These are phyloP conservation scores for Athalia cordata DNA, from an alignment of 2,888 invertebrate genomes.

Conservation along the genomic window DNA sequence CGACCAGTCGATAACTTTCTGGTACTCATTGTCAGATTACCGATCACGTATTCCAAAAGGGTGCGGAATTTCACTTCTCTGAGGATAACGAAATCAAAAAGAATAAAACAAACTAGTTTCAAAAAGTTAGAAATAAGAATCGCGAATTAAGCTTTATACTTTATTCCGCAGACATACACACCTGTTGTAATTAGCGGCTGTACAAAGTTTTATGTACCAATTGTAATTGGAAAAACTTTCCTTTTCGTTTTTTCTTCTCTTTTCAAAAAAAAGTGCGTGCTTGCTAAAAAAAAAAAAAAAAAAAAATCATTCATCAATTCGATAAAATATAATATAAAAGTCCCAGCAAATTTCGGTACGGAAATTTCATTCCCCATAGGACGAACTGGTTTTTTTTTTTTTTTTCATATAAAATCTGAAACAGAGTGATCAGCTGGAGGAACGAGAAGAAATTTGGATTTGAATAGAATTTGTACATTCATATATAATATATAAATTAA, in stretches of 20 bases:
- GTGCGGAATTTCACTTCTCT: not conserved
- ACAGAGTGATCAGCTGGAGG: not conserved
- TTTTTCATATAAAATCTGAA: conserved; percentile 7
- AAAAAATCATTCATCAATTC: too few relatives aligned
- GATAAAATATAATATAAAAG: too few relatives aligned
- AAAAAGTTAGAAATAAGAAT: not conserved
- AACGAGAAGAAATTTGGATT: conserved; percentile 12
- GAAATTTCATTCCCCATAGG: too few relatives aligned
- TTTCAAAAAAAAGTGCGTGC: too few relatives aligned
- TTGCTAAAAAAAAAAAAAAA: too few relatives aligned
- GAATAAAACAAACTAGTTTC: not conserved
- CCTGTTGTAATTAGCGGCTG: too few relatives aligned
- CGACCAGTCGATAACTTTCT: conserved; percentile 33
- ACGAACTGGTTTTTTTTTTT: not conserved
- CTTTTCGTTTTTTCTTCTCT: too few relatives aligned
- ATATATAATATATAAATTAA: not conserved
- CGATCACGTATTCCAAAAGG: conserved; percentile 20
- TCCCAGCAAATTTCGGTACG: too few relatives aligned
- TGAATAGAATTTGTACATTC: conserved; percentile 31
- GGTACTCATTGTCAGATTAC: not conserved
- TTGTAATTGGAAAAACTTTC: too few relatives aligned
- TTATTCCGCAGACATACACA: too few relatives aligned
- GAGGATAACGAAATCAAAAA: not conserved
- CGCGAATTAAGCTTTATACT: not conserved
- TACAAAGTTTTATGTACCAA: too few relatives aligned